phyloP scores from a whole-genome alignment of 2,113 vertebrate species.

The Gavia stellata region DNA sequence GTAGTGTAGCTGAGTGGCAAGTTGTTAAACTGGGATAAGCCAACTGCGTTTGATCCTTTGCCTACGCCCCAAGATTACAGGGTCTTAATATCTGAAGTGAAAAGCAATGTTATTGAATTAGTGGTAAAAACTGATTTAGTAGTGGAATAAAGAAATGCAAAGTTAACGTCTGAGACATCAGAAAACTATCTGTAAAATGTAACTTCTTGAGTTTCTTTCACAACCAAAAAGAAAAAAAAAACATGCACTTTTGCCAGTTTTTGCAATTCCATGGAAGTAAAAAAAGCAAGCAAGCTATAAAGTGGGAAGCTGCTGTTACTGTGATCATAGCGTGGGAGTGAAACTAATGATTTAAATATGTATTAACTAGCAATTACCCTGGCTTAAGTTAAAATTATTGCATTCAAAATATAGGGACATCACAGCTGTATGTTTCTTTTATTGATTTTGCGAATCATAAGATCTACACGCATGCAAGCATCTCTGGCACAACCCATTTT shows the following conservation, averaged over 20 bases:
- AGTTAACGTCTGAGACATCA: background rate
- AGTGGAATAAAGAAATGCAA: background rate
- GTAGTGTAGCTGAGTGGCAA: background rate
- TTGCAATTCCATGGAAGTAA: background rate
- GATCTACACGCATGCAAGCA: background rate
- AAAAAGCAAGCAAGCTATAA: background rate
- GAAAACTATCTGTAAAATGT: background rate
- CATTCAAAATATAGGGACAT: background rate
- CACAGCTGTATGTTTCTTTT: background rate
- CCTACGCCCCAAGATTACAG: background rate
- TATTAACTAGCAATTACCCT: conserved; percentile 14
- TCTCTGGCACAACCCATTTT: background rate
- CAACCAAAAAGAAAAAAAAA: background rate
- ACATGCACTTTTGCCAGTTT: background rate
- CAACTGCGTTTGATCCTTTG: background rate
- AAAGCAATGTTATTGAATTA: background rate
- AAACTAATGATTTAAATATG: background rate
- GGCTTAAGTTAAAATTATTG: conserved; percentile 6
- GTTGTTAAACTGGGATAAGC: background rate
- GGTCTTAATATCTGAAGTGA: background rate
- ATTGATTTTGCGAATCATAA: background rate
- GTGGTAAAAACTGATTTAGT: background rate
- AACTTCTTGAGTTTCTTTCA: background rate
- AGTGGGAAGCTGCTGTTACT: background rate
- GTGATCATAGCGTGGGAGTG: background rate